Base-by-base conservation (phyloP, 2,797 vertebrate species). In the Cheirogaleus major region DNA sequence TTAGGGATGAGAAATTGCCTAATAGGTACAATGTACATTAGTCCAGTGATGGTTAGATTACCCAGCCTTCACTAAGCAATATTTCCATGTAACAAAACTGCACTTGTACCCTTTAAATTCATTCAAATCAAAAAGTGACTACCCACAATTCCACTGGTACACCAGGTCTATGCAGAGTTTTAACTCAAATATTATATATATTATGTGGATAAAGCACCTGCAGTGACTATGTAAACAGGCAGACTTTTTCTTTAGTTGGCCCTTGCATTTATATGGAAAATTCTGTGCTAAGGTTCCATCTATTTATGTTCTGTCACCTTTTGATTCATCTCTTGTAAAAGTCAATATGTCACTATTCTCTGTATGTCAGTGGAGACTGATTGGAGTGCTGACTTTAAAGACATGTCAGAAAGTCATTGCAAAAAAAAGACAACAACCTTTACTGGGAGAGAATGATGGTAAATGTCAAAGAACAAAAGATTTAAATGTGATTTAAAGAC, bases 391-490 rank as follows among this genome's bases (percentile, higher is more conserved):
- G 97, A 97, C 98, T 98, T 98, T 97, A 97, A 98, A 98, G 98
- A 98, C 95, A 98, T 98, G 98, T 98, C 98, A 98, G 97, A 98
- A 97, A 98, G 97, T 97, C 97, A 95, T 6, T 8, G 83, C 70
- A 55, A 91, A 86, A 90, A 90, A 96, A 97, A 93, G 38, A 14
- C 80, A 97, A 90, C 97, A 98, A 98, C 97, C 98, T 98, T 98
- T 98, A 89, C 81, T 76, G 92, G 81, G 93, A 97, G 75, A 81
- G 96, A 98, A 90, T 30, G 96, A 97, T 94, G 96, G 70, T 97
- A 98, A 98, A 98, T 98, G 98, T 98, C 98, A 98, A 91, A 97
- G 97, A 98, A 98, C 97, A 98, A 97, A 96, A 98, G 97, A 98
- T 96, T 98, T 95, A 95, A 96, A 96, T 96, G 94, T 92, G 91